phyloP scores from a whole-genome alignment of 2,888 invertebrate species.

The Phlogophora meticulosa region DNA sequence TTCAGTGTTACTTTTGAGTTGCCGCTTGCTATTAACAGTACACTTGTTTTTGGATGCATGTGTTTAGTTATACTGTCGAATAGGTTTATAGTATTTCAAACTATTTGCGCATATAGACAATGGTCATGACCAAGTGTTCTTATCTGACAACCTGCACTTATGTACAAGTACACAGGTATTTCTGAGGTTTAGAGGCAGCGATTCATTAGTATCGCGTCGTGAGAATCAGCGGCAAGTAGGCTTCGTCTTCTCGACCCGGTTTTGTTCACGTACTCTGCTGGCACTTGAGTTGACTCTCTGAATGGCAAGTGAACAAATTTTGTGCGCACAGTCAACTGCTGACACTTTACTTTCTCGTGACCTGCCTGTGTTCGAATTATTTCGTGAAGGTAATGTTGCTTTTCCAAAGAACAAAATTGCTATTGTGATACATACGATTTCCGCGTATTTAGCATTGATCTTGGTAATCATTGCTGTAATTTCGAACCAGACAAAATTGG shows the following conservation, averaged over 20 bases:
- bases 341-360: constrained; percentile 78
- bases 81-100: neutral
- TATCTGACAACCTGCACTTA: constrained; percentile 26
- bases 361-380: constrained; percentile 58
- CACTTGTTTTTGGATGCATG: neutral
- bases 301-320: constrained; percentile 80
- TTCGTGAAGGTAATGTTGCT: constrained; percentile 41
- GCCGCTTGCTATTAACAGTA: neutral
- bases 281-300: constrained; percentile 67
- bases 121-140: neutral
- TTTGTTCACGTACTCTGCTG: constrained; percentile 76
- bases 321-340: constrained; percentile 69
- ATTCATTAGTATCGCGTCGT: constrained; percentile 56
- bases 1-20: constrained; percentile 16
- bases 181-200: constrained; percentile 34
- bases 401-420: constrained; percentile 18
- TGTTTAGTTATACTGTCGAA: neutral
- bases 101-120: neutral
- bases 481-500: neutral
- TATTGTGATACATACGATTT: constrained; percentile 4
- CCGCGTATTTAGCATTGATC: neutral
- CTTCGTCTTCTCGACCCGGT: constrained; percentile 80
- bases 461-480: neutral
- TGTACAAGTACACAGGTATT: constrained; percentile 23
- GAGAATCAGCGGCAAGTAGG: constrained; percentile 65